Percentiles rank a stretch among this genome's conserved stretches.
Conservation (phyloP, 2,888 invertebrate species). For the Hirtodrosophila trivittata region DNA sequence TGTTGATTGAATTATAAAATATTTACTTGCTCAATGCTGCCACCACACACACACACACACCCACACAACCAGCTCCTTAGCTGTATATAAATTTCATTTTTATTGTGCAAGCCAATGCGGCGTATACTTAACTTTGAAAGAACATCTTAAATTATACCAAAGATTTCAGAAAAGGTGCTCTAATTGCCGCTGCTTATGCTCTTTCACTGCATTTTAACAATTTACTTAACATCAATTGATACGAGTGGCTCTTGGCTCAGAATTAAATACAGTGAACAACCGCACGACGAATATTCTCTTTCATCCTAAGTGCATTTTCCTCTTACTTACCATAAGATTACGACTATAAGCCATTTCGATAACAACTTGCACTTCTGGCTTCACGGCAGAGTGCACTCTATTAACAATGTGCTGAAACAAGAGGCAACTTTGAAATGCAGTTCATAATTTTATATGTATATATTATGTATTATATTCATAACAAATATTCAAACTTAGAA, state of each 20-base stretch:
- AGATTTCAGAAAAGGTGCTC: neutral
- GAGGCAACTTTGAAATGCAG: too few relatives aligned
- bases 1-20: slow-evolving; percentile 80
- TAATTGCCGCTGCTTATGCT: slow-evolving; percentile 1
- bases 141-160: slow-evolving; percentile 25
- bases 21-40: slow-evolving; percentile 62
- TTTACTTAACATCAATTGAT: neutral
- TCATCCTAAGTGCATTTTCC: neutral
- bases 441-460: too few relatives aligned
- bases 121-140: slow-evolving; percentile 52
- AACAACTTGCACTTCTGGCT: neutral
- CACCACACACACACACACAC: neutral
- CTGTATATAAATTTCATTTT: slow-evolving; percentile 63
- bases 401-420: neutral
- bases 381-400: too few relatives aligned
- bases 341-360: neutral
- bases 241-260: neutral
- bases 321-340: neutral
- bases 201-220: neutral
- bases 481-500: too few relatives aligned
- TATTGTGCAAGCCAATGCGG: slow-evolving; percentile 54
- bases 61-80: neutral
- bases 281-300: neutral
- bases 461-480: too few relatives aligned
- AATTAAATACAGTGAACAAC: too few relatives aligned